phyloP scores from a whole-genome alignment of 1,140 invertebrate species.

The Drosophila ironensis region DNA sequence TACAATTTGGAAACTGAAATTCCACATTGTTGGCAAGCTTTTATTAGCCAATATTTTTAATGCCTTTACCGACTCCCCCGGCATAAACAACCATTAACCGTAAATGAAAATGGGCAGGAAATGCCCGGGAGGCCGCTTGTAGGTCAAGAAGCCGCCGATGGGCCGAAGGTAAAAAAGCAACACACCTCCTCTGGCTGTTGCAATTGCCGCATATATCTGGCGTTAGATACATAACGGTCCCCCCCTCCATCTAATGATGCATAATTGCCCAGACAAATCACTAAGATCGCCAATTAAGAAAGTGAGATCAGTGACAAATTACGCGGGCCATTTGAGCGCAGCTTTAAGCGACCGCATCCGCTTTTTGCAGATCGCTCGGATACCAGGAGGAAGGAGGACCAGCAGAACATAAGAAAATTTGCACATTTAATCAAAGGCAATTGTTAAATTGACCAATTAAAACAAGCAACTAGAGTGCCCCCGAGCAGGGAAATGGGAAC shows the following conservation, averaged over 20 bases:
- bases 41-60: conserved; percentile 70
- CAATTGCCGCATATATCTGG: conserved; percentile 22
- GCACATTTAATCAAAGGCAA: conserved; percentile 74
- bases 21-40: conserved; percentile 69
- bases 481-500: conserved; percentile 3
- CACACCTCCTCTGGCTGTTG: conserved; percentile 22
- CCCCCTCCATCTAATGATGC: conserved; percentile 29
- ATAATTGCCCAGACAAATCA: conserved; percentile 38
- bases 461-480: conserved; percentile 37
- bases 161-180: conserved; percentile 4
- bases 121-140: conserved; percentile 46
- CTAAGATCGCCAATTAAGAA: conserved; percentile 25
- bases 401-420: conserved; percentile 70
- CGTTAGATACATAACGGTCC: conserved; percentile 12
- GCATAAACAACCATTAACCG: conserved; percentile 64
- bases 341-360: conserved; percentile 68
- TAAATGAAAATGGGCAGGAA: conserved; percentile 63
- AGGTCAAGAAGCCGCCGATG: conserved; percentile 62
- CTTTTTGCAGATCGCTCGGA: conserved; percentile 14
- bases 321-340: conserved; percentile 35
- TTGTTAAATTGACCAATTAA: conserved; percentile 64
- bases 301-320: conserved; percentile 62
- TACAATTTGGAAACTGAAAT: conserved; percentile 48
- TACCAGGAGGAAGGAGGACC: neutral
- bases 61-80: neutral